Base-by-base conservation (phyloP, 2,888 invertebrate species). In the Dorcus parallelipipedus region DNA sequence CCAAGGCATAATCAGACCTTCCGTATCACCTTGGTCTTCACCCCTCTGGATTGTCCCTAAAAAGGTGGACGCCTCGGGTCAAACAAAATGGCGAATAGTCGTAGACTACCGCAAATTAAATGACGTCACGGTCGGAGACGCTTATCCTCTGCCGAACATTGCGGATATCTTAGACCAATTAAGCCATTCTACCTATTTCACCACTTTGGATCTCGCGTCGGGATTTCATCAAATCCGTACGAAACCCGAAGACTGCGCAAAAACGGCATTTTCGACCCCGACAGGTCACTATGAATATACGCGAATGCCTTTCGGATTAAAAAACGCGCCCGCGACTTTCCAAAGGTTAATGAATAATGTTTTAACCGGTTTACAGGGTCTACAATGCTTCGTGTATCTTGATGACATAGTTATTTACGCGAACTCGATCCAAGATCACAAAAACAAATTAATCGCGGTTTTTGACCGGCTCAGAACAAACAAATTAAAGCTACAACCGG, bases 31-130 rank as follows among this genome's bases (percentile, higher is more conserved):
- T 48, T 48, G 23, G 20, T 48, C 48, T 3, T 33, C 33, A n/a
- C 76, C 74, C 0, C 63, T 75, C 7, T 69, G 74, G 3, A 48
- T 76, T 1, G 72, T 73, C 0, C 64, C 64, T 3, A 78, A 76
- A 58, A 72, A 71, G 58, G 64, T 23, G 0, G 63, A 73, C 52
- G 55, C 62, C 0, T 40, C 54, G 3, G 64, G 66, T 1, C 56
- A 58, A 39, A 63, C 61, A 2, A 52, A 59, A 23, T 66, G 53
- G 43, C 52, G 69, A 7, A 51, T 71, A 8, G 69, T 71, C 9
- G 61, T 69, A 3, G 71, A 73, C 43, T 74, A 75, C 57, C 54
- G 73, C 33, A 70, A 73, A 60, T 45, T 77, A 45, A 78, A 78
- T 58, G 67, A 75, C 8, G 67, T 69, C 33, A 76, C 76, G 1